These are phyloP conservation scores for Cyphotilapia sp. DNA, from an alignment of 2,113 vertebrate genomes.

Conservation along the genomic window DNA sequence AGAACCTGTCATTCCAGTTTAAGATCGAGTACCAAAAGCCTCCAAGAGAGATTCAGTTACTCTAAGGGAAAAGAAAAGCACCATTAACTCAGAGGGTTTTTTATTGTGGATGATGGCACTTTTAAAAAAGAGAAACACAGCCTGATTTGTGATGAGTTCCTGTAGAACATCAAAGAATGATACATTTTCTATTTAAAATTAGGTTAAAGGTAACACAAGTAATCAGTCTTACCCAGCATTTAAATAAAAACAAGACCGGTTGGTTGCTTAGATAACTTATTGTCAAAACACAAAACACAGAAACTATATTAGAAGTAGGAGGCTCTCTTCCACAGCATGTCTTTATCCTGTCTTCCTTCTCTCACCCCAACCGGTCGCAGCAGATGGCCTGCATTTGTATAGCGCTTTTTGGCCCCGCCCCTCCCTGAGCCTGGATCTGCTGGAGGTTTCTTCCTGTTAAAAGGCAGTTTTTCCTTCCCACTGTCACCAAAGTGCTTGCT, in stretches of 20 bases:
- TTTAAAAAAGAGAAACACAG: not conserved
- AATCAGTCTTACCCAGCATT: not conserved
- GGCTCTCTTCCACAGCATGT: not conserved
- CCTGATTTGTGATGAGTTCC: not conserved
- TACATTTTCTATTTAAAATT: not conserved
- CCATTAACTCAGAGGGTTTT: not conserved
- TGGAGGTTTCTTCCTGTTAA: not conserved
- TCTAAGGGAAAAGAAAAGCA: not conserved
- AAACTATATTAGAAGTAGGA: not conserved
- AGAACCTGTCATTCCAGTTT: not conserved
- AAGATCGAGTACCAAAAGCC: not conserved
- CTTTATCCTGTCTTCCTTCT: not conserved
- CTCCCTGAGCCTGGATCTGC: not conserved
- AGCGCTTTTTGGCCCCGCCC: not conserved
- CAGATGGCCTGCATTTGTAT: not conserved
- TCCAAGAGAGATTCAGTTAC: not conserved
- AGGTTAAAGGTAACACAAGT: not conserved
- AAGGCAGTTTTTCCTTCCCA: not conserved
- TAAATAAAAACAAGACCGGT: not conserved
- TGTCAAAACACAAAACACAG: not conserved
- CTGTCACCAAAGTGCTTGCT: not conserved
- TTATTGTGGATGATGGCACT: not conserved
- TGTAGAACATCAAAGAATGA: not conserved
- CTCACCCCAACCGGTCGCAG: fast-evolving
- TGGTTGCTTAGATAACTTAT: not conserved